phyloP scores from a whole-genome alignment of 2,888 invertebrate species.

The Eupithecia vulgata region DNA sequence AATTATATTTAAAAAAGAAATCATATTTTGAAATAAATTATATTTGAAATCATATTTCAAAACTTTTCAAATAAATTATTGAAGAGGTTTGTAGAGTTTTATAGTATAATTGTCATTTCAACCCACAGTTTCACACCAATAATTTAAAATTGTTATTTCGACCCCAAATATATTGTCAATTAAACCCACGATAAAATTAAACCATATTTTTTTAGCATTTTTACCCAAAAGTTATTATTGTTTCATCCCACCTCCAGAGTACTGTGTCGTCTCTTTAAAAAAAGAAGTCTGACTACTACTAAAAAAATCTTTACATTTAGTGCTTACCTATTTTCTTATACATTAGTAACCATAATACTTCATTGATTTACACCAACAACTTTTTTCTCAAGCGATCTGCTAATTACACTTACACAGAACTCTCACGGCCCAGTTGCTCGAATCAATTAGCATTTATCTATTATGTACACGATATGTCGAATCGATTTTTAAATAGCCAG shows the following conservation, averaged over 20 bases:
- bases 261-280: too few relatives aligned
- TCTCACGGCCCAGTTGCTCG: conserved; percentile 68
- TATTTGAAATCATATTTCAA: not conserved
- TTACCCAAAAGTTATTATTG: too few relatives aligned
- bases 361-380: conserved; percentile 9
- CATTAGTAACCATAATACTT: not conserved
- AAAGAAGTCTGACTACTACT: too few relatives aligned
- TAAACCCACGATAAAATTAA: too few relatives aligned
- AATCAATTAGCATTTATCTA: conserved; percentile 58
- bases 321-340: not conserved
- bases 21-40: not conserved
- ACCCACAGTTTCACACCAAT: too few relatives aligned
- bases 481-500: conserved; percentile 64
- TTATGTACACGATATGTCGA: conserved; percentile 51
- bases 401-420: conserved; percentile 51
- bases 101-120: too few relatives aligned
- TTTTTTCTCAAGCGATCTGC: conserved; percentile 39
- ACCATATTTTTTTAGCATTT: too few relatives aligned
- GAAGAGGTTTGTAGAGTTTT: too few relatives aligned
- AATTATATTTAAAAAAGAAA: not conserved
- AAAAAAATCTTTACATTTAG: too few relatives aligned
- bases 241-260: too few relatives aligned
- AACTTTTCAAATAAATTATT: not conserved
- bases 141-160: too few relatives aligned
- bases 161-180: too few relatives aligned